Evolutionary conservation across 2,113 vertebrate genomes (phyloP).

Genomic region (Rhinolophus ferrumequinum): DNA sequence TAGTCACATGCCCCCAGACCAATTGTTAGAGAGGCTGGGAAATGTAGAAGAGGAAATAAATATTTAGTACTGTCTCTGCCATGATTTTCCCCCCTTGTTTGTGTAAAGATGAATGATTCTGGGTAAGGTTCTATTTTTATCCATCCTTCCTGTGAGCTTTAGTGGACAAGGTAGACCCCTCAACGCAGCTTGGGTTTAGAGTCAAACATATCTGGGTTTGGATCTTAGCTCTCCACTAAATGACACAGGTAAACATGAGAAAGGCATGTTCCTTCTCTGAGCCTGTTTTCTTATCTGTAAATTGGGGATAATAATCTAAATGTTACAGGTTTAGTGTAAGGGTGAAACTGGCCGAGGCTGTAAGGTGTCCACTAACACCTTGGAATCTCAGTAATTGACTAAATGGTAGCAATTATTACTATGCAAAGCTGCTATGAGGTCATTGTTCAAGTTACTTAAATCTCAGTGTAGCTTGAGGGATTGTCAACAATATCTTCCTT

Average conservation of each 20-base stretch:
- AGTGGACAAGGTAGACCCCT: background rate
- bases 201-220: background rate
- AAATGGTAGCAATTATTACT: slow-evolving; percentile 70
- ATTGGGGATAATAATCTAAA: slow-evolving; percentile 45
- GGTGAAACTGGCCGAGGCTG: slow-evolving; percentile 35
- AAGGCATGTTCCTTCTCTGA: background rate
- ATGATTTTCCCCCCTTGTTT: background rate
- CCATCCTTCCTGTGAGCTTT: background rate
- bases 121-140: background rate
- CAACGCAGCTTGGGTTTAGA: background rate
- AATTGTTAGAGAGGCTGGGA: background rate
- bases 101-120: background rate
- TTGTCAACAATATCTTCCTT: slow-evolving; percentile 30
- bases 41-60: background rate
- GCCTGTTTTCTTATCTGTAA: slow-evolving; percentile 39
- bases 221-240: background rate
- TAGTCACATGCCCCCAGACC: background rate
- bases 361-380: slow-evolving; percentile 39
- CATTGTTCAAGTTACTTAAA: slow-evolving; percentile 60
- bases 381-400: slow-evolving; percentile 71
- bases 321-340: slow-evolving; percentile 36
- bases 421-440: slow-evolving; percentile 50
- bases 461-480: slow-evolving; percentile 47
- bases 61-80: background rate
- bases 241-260: background rate